Evolutionary conservation across 2,888 invertebrate genomes (phyloP).

Genomic region (Drosophila atroscutellata): DNA sequence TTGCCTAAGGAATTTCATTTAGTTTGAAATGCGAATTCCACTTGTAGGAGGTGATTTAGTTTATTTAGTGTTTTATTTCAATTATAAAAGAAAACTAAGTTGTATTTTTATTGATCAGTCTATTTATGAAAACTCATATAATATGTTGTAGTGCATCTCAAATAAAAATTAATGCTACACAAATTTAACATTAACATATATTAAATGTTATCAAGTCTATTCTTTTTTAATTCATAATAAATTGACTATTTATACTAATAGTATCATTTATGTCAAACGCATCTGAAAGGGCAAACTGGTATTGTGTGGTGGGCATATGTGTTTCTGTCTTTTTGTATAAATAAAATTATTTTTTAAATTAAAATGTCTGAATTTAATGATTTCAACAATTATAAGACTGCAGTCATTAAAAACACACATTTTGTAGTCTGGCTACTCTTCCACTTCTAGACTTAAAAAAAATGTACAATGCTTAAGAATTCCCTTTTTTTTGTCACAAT

Average conservation of each 20-base stretch:
- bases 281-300: neutral
- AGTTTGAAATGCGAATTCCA: neutral
- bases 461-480: slow-evolving; percentile 19
- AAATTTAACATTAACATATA: neutral
- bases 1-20: neutral
- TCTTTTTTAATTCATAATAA: neutral
- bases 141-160: neutral
- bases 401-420: neutral
- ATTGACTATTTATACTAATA: neutral
- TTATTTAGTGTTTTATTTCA: neutral
- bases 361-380: neutral
- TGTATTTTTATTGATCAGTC: neutral
- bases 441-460: slow-evolving; percentile 14
- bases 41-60: neutral
- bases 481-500: slow-evolving; percentile 14
- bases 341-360: neutral
- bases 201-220: neutral
- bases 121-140: neutral
- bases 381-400: neutral
- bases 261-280: neutral
- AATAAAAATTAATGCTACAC: neutral
- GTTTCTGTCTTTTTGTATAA: neutral
- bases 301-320: neutral
- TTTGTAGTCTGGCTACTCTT: neutral
- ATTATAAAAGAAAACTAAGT: neutral